Percentiles rank a stretch among this genome's conserved stretches.
Conservation (phyloP, 2,113 vertebrate species). For the Daphoenositta chrysoptera region DNA sequence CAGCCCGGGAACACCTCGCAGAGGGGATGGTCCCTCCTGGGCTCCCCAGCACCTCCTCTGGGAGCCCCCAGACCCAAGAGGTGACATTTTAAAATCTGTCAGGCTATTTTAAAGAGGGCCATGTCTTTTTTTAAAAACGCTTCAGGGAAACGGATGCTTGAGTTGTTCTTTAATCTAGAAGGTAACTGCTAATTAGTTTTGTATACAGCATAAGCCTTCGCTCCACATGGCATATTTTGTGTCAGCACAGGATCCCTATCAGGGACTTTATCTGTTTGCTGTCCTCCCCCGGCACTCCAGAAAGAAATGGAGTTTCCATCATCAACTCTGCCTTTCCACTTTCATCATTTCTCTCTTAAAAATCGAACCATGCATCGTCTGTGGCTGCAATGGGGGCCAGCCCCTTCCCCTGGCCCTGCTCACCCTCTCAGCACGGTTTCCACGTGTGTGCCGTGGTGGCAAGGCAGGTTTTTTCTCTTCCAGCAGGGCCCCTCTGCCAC, state of each 20-base stretch:
- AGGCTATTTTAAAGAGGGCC: not conserved
- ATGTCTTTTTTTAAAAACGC: not conserved
- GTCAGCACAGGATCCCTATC: not conserved
- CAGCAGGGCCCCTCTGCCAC: not conserved
- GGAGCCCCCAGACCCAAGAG: not conserved
- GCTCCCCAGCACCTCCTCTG: not conserved
- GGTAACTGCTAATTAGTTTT: slow-evolving; percentile 48
- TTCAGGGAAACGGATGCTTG: slow-evolving; percentile 34
- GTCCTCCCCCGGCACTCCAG: not conserved
- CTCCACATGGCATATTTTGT: slow-evolving; percentile 32
- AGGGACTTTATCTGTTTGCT: not conserved
- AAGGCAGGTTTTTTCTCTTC: not conserved
- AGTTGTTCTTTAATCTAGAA: slow-evolving; percentile 29
- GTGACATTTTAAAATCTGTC: not conserved
- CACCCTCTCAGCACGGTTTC: not conserved
- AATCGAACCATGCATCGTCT: not conserved
- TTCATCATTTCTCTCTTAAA: not conserved
- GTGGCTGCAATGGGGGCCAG: not conserved
- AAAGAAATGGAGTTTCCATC: not conserved
- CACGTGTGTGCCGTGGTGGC: not conserved
- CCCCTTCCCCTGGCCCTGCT: not conserved
- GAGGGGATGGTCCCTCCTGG: not conserved
- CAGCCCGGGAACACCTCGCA: not conserved
- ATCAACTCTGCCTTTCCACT: not conserved
- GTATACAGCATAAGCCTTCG: not conserved